Evolutionary conservation across 2,888 invertebrate genomes (phyloP).

Genomic region (Amblyteles armatorius): DNA sequence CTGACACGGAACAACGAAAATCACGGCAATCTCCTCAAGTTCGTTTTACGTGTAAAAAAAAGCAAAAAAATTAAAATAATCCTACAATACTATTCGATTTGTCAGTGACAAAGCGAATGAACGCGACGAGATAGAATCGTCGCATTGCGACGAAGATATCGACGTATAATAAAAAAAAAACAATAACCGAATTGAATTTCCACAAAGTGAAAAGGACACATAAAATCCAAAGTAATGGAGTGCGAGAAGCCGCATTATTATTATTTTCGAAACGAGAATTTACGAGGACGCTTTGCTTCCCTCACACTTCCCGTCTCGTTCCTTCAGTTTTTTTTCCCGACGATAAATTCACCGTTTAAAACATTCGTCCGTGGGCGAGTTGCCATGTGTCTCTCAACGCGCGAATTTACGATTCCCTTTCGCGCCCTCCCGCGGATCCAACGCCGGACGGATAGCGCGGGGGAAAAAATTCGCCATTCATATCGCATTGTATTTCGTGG

Average conservation of each 20-base stretch:
- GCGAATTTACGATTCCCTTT: slow-evolving; percentile 19
- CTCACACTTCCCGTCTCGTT: background rate
- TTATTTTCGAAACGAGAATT: slow-evolving; percentile 23
- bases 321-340: background rate
- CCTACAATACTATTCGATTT: background rate
- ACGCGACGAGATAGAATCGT: background rate
- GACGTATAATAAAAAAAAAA: background rate
- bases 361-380: slow-evolving; percentile 16
- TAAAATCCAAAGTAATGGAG: slow-evolving; percentile 3
- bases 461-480: background rate
- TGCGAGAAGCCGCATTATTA: slow-evolving; percentile 11
- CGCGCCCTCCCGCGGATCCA: slow-evolving; percentile 2
- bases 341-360: slow-evolving; percentile 10
- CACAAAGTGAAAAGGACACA: background rate
- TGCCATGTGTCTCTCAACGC: slow-evolving; percentile 1
- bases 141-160: slow-evolving; percentile 11
- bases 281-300: slow-evolving; percentile 1
- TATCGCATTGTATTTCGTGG: slow-evolving; percentile 8
- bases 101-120: background rate
- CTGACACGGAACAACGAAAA: no score
- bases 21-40: no score
- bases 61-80: background rate
- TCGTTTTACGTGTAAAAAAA: no score
- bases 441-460: background rate
- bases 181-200: background rate